Evolutionary conservation across 30 jellyfish, hydroid and myxozoan species (phyloP).

Genomic region (Clytia hemisphaerica): DNA sequence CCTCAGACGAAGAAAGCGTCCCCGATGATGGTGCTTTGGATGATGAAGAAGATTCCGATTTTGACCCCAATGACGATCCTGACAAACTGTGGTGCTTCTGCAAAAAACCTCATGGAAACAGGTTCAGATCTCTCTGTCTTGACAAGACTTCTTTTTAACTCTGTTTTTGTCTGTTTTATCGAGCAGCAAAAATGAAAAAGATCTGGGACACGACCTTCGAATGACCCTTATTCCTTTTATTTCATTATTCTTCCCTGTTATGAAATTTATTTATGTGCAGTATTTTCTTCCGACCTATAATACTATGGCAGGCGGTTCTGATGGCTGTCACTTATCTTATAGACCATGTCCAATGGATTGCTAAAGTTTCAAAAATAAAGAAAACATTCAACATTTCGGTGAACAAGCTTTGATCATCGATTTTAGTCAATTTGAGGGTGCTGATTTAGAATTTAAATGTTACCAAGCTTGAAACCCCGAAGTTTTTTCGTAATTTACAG

Average conservation of each 20-base stretch:
- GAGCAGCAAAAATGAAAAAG: not conserved
- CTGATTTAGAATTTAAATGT: too few species aligned
- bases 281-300: too few species aligned
- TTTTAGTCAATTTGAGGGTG: too few species aligned
- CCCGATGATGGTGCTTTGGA: slow-evolving; percentile 84
- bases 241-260: too few species aligned
- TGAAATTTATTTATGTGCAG: not conserved
- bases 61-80: slow-evolving; percentile 98
- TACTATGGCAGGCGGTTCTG: too few species aligned
- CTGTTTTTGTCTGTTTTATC: not conserved
- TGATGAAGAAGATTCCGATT: slow-evolving; percentile 82
- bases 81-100: slow-evolving; percentile 92
- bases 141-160: not conserved
- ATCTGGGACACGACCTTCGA: not conserved
- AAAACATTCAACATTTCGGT: too few species aligned
- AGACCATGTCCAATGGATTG: too few species aligned
- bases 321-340: too few species aligned
- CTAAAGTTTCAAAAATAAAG: too few species aligned
- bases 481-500: too few species aligned
- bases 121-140: slow-evolving; percentile 34
- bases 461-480: too few species aligned
- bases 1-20: slow-evolving; percentile 49
- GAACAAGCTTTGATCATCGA: too few species aligned
- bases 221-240: not conserved
- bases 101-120: slow-evolving; percentile 89